phyloP scores from a whole-genome alignment of 2,113 vertebrate species.

The Tachysurus vachellii region DNA sequence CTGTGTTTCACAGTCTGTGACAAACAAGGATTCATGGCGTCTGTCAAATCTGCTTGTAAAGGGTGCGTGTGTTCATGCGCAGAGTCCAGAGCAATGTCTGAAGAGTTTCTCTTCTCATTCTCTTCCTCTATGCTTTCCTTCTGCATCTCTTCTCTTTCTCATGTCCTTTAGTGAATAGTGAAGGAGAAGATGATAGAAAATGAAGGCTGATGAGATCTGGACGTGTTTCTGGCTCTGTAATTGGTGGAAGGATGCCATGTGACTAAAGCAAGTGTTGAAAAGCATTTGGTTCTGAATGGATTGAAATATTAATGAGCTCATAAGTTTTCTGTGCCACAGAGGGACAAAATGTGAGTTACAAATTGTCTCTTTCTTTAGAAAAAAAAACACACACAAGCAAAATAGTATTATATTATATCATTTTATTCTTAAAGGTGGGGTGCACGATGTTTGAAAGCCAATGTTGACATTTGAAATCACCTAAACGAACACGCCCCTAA shows the following conservation, averaged over 20 bases:
- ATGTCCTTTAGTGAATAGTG: slow-evolving; percentile 17
- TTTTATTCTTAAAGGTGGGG: background rate
- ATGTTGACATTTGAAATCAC: too few relatives aligned
- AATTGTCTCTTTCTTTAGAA: too few relatives aligned
- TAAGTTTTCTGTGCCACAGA: background rate
- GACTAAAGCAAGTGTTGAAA: background rate
- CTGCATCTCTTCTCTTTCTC: background rate
- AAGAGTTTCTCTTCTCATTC: background rate
- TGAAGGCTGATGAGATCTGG: slow-evolving; percentile 29
- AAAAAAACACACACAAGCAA: background rate
- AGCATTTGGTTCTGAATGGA: background rate
- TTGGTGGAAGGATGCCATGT: background rate
- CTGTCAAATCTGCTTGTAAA: background rate
- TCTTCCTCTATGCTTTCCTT: background rate
- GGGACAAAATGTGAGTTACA: background rate
- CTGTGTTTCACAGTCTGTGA: background rate
- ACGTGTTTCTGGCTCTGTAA: slow-evolving; percentile 3
- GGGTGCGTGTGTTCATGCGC: background rate
- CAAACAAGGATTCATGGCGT: background rate
- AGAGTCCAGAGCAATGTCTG: background rate
- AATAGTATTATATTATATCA: background rate
- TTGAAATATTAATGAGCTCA: background rate
- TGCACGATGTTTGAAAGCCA: too few relatives aligned
- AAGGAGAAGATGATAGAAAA: background rate
- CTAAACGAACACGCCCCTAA: too few relatives aligned